phyloP scores from a whole-genome alignment of 2,888 invertebrate species.

The Drosophila neotestacea region DNA sequence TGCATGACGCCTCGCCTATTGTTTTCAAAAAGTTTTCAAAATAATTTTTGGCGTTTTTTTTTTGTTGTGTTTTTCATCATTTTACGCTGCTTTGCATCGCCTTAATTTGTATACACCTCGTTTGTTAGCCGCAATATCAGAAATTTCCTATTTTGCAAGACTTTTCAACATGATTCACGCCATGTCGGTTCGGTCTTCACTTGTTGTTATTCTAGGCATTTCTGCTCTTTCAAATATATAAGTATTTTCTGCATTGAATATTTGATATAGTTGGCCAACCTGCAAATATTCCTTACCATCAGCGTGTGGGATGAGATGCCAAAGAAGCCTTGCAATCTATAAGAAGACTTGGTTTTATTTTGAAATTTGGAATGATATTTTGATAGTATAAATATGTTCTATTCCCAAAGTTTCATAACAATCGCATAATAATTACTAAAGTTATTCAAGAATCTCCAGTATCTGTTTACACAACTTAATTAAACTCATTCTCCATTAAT shows the following conservation, averaged over 20 bases:
- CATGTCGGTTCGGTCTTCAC: constrained; percentile 6
- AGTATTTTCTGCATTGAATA: constrained; percentile 6
- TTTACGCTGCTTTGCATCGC: constrained; percentile 60
- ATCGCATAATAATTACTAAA: background rate
- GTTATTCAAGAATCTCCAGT: background rate
- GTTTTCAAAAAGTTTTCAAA: constrained; percentile 22
- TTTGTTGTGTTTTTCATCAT: constrained; percentile 31
- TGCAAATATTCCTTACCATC: constrained; percentile 12
- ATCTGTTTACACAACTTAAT: background rate
- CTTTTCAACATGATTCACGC: constrained; percentile 23
- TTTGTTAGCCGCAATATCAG: constrained; percentile 26
- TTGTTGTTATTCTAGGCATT: constrained; percentile 33
- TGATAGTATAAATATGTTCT: background rate
- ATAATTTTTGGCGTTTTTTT: constrained; percentile 31
- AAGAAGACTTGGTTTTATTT: background rate
- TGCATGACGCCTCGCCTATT: constrained; percentile 4
- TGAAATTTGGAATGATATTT: background rate
- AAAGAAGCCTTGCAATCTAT: background rate
- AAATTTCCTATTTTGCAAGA: constrained; percentile 66
- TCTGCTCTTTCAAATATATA: constrained; percentile 2
- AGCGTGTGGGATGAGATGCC: background rate
- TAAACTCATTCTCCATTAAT: constrained; percentile 1
- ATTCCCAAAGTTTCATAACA: background rate
- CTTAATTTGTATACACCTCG: constrained; percentile 53
- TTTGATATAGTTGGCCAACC: constrained; percentile 6